These are phyloP conservation scores for Cenopis cana DNA, from an alignment of 2,888 invertebrate species.

Conservation along the genomic window DNA sequence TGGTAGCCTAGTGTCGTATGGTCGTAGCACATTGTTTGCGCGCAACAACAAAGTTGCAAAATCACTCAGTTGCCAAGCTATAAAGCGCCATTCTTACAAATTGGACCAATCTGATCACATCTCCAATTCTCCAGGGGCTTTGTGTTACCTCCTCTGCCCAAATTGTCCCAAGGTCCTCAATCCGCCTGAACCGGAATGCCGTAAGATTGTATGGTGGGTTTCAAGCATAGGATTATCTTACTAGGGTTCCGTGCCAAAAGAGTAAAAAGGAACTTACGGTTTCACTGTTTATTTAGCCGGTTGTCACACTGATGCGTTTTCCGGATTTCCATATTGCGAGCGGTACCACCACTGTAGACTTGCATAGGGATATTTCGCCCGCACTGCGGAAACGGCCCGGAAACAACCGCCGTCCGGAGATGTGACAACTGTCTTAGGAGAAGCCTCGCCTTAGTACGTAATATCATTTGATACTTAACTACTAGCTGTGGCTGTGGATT, in stretches of 20 bases:
- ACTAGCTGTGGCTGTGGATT: too few species aligned
- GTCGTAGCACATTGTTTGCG: constrained; percentile 6
- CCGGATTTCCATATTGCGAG: too few species aligned
- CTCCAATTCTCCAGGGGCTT: constrained; percentile 1
- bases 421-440: too few species aligned
- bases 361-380: too few species aligned
- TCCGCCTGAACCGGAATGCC: background rate
- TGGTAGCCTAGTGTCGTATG: background rate
- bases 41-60: constrained; percentile 11
- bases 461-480: background rate
- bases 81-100: constrained; percentile 17
- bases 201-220: background rate
- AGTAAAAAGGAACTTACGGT: too few species aligned
- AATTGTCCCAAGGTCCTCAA: background rate
- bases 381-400: too few species aligned
- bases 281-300: too few species aligned
- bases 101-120: constrained; percentile 15
- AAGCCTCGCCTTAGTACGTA: too few species aligned
- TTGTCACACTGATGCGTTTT: too few species aligned
- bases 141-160: background rate
- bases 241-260: too few species aligned
- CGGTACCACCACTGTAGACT: too few species aligned
- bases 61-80: constrained; percentile 13
- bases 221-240: background rate
- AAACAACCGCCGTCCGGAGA: too few species aligned